Conservation (phyloP, 2,888 invertebrate species). For the Gortyna flavago region DNA sequence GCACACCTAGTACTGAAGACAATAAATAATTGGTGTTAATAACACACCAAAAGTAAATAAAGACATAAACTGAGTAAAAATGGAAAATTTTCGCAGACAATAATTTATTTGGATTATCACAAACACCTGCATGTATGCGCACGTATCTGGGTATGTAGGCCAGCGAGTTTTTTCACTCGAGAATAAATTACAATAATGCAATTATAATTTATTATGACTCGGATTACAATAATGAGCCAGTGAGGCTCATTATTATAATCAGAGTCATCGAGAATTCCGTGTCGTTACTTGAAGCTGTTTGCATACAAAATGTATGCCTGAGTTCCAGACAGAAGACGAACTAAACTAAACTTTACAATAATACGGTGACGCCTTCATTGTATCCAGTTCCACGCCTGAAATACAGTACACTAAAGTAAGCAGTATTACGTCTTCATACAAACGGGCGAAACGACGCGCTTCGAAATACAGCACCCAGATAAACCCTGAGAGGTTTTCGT, state of each 20-base stretch:
- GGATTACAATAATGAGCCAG: too few species aligned
- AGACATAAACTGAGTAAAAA: background rate
- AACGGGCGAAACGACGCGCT: background rate
- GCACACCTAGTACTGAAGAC: background rate
- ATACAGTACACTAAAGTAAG: too few species aligned
- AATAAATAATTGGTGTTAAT: background rate
- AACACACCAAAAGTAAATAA: conserved; percentile 1
- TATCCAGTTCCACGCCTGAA: background rate
- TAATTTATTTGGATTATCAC: conserved; percentile 23
- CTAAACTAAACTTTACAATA: background rate
- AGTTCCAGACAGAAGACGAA: background rate
- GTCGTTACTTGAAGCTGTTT: conserved; percentile 3
- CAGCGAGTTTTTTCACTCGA: conserved; percentile 36
- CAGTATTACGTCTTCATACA: background rate
- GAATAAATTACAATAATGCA: conserved; percentile 43
- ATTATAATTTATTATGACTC: conserved; percentile 27
- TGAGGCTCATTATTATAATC: conserved; percentile 24
- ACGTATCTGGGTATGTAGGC: conserved; percentile 39
- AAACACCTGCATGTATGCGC: conserved; percentile 29
- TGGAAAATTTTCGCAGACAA: conserved; percentile 6
- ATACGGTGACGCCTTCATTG: background rate
- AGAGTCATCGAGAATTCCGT: conserved; percentile 9
- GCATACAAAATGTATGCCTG: background rate
- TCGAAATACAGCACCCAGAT: background rate
- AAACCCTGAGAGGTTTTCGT: background rate